Percentiles rank a stretch among this genome's conserved stretches.
Conservation (phyloP, 2,888 invertebrate genomes). For the Cartodere bifasciata region DNA sequence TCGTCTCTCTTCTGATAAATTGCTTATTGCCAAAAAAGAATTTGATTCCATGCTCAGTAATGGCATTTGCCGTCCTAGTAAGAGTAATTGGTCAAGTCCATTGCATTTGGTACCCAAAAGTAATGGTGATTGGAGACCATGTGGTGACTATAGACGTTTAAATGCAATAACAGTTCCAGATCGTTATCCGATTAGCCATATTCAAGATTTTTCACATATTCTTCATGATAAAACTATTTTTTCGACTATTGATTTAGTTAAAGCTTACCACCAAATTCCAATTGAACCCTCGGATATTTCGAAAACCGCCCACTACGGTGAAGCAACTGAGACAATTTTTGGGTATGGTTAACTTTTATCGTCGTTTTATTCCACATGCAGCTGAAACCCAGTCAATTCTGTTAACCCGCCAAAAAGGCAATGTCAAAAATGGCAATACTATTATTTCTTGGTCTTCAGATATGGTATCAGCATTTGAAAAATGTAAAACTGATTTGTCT, state of each 20-base stretch:
- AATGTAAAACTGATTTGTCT: too few relatives aligned
- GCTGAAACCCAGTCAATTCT: too few relatives aligned
- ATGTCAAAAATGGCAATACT: too few relatives aligned
- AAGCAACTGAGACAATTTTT: too few relatives aligned
- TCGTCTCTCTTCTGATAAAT: too few relatives aligned
- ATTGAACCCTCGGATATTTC: constrained; percentile 23
- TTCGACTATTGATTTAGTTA: constrained; percentile 11
- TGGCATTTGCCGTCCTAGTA: constrained; percentile 20
- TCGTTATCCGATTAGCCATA: constrained; percentile 13
- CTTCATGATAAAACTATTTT: constrained; percentile 10
- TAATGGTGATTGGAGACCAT: constrained; percentile 20
- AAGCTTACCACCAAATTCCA: constrained; percentile 28
- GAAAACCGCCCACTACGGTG: constrained; percentile 30
- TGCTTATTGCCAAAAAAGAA: constrained; percentile 20
- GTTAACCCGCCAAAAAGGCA: too few relatives aligned
- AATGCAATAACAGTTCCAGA: constrained; percentile 16
- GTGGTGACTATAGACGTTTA: constrained; percentile 26
- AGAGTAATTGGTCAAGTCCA: constrained; percentile 20
- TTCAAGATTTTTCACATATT: constrained; percentile 15
- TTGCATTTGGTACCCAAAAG: constrained; percentile 23
- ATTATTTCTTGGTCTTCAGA: too few relatives aligned
- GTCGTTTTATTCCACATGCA: too few relatives aligned
- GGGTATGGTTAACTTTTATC: too few relatives aligned
- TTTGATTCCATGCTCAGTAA: constrained; percentile 19
- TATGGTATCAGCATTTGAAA: too few relatives aligned